phyloP scores from a whole-genome alignment of 2,113 vertebrate genomes.

The Carassius auratus region DNA sequence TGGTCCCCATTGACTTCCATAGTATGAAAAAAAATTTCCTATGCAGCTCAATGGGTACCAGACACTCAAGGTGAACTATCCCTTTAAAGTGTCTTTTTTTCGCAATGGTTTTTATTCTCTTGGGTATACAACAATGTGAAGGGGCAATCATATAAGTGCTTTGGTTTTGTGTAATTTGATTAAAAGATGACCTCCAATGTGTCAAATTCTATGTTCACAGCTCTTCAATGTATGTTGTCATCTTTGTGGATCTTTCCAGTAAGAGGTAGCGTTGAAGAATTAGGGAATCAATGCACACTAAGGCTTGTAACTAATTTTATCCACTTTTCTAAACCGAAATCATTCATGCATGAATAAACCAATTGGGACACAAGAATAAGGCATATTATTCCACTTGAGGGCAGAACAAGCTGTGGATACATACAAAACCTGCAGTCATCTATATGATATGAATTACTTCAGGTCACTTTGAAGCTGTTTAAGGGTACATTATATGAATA shows the following conservation, averaged over 20 bases:
- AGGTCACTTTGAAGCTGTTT: slow-evolving; percentile 7
- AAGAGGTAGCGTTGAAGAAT: background rate
- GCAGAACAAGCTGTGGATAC: slow-evolving; percentile 2
- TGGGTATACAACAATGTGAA: background rate
- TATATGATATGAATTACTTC: slow-evolving; percentile 28
- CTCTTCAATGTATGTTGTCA: background rate
- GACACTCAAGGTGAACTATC: no score
- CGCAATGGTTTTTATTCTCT: background rate
- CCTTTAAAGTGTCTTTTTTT: background rate
- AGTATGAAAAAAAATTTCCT: no score
- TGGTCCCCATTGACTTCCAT: no score
- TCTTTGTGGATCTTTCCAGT: background rate
- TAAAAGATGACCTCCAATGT: background rate
- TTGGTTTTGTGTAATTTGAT: background rate
- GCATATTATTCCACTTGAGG: slow-evolving; percentile 31
- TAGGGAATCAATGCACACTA: background rate
- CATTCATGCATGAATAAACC: slow-evolving; percentile 14
- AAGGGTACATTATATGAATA: background rate
- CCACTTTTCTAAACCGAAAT: no score
- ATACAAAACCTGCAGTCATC: slow-evolving; percentile 1
- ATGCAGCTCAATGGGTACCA: no score
- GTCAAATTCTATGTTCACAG: background rate
- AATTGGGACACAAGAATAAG: slow-evolving; percentile 16
- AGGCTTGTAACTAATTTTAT: background rate
- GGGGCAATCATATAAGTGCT: background rate